Base-by-base conservation (phyloP, 2,113 vertebrate genomes). In the Sceloporus undulatus region DNA sequence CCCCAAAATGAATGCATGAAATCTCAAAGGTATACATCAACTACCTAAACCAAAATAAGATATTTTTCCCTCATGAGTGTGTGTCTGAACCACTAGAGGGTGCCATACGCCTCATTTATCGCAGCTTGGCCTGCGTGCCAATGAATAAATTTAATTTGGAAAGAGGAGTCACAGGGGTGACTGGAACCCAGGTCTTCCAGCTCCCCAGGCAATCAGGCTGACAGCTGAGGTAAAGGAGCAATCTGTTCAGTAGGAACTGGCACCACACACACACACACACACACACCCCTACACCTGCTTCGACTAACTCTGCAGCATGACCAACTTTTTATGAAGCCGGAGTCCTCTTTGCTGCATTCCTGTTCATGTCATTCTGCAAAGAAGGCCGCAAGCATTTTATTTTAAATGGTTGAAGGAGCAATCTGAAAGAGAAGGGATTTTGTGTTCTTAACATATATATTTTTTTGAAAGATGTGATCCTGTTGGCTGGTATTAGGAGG, bases 181-280 rank as follows among this genome's bases (percentile, higher is more conserved):
- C 83, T 3, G 71, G 86, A 79, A 87, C 16, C 1, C 3, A 9
- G 0, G 9, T 16, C 82, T 56, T 25, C 85, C 87, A 10, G 0
- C 82, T 92, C 77, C 91, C 90, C 78, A 34, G 85, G 40, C 21
- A 83, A 78, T 70, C 34, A 59, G 10, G 66, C 83, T 77, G 89
- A 88, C 88, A 84, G 90, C 91, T 87, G 91, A 90, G 85, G 91
- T 76, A 88, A 75, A 76, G 84, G 89, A 84, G 88, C 94, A 86
- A 79, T 88, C 92, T 88, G 18, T 87, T 56, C 14, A 68, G 38
- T 54, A 68, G 1, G 83, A 59, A 18, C 0, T 0, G 48, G 38
- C 85, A 5, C 0, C 2, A 76, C 6, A 7, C 85, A 91, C 34
- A 18, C 59, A 74, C 59, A 29, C 8, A 18, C 76, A 7, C 56